A percentile compares a stretch with the other conserved stretches of the same genome.
These are phyloP conservation scores for Menidia beryllina DNA, from an alignment of 2,113 vertebrate genomes.

Conservation along the genomic window DNA sequence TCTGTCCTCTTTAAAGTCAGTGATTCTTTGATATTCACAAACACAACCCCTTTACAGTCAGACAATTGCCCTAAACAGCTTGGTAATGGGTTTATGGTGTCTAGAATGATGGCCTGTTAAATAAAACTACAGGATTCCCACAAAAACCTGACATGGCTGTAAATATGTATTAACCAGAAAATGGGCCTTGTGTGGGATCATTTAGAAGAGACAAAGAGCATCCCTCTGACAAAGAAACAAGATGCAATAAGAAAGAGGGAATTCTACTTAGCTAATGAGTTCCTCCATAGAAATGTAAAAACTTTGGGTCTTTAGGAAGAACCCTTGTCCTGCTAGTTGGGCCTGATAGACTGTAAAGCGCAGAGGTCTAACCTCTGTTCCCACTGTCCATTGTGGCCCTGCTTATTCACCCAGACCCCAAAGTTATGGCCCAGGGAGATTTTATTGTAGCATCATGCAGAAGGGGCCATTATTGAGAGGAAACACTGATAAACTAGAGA, in stretches of 20 bases:
- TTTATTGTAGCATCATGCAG: conserved; percentile 66
- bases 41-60: conserved; percentile 72
- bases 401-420: conserved; percentile 68
- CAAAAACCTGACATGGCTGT: conserved; percentile 88
- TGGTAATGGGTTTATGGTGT: conserved; percentile 91
- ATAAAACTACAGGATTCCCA: conserved; percentile 91
- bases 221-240: conserved; percentile 84
- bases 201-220: conserved; percentile 87
- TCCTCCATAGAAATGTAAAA: conserved; percentile 87
- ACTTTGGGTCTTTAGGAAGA: conserved; percentile 76
- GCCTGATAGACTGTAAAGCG: conserved; percentile 79
- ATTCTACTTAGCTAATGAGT: conserved; percentile 92
- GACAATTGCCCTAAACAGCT: conserved; percentile 85
- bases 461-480: conserved; percentile 74
- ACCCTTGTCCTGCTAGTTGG: conserved; percentile 73
- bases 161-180: conserved; percentile 97
- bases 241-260: conserved; percentile 85
- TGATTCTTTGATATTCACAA: conserved; percentile 71
- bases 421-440: conserved; percentile 71
- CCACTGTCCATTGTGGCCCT: conserved; percentile 78
- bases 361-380: conserved; percentile 66
- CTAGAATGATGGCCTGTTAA: conserved; percentile 84
- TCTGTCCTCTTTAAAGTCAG: conserved; percentile 79
- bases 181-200: conserved; percentile 88
- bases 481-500: conserved; percentile 79